Percentiles rank a stretch among this genome's conserved stretches.
phyloP scores from a whole-genome alignment of 1,140 invertebrate genomes.

The Gerris buenoi region DNA sequence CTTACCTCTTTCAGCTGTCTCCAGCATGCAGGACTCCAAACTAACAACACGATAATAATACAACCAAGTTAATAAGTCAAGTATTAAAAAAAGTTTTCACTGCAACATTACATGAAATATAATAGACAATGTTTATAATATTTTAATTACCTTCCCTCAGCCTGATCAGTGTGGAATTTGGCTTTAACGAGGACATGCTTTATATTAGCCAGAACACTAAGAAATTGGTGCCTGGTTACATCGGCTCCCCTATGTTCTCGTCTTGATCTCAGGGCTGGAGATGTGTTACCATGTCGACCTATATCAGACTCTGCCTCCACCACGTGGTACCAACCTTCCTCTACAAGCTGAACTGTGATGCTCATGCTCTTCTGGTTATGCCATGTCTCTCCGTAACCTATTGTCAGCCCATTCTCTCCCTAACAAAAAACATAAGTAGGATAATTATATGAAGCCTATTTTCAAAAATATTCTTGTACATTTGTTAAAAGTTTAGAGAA shows the following conservation, averaged over 20 bases:
- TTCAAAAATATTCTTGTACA: too few relatives aligned
- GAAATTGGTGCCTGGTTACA: slow-evolving; percentile 60
- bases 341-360: slow-evolving; percentile 46
- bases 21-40: slow-evolving; percentile 18
- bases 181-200: slow-evolving; percentile 70
- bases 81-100: too few relatives aligned
- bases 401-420: slow-evolving; percentile 47
- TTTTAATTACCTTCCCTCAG: slow-evolving; percentile 52
- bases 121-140: not conserved
- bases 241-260: slow-evolving; percentile 40
- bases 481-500: too few relatives aligned
- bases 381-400: slow-evolving; percentile 53
- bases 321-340: slow-evolving; percentile 60
- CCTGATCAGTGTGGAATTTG: slow-evolving; percentile 86
- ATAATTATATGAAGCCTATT: too few relatives aligned
- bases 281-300: too few relatives aligned
- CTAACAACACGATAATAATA: too few relatives aligned
- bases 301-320: slow-evolving; percentile 42
- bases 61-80: too few relatives aligned
- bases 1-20: slow-evolving; percentile 16
- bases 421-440: too few relatives aligned
- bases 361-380: slow-evolving; percentile 40
- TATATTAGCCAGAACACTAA: slow-evolving; percentile 66
- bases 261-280: slow-evolving; percentile 30
- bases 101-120: too few relatives aligned